Percentiles rank a stretch among this genome's conserved stretches.
phyloP scores from a whole-genome alignment of 2,797 vertebrate genomes.

The Lerista edwardsae region DNA sequence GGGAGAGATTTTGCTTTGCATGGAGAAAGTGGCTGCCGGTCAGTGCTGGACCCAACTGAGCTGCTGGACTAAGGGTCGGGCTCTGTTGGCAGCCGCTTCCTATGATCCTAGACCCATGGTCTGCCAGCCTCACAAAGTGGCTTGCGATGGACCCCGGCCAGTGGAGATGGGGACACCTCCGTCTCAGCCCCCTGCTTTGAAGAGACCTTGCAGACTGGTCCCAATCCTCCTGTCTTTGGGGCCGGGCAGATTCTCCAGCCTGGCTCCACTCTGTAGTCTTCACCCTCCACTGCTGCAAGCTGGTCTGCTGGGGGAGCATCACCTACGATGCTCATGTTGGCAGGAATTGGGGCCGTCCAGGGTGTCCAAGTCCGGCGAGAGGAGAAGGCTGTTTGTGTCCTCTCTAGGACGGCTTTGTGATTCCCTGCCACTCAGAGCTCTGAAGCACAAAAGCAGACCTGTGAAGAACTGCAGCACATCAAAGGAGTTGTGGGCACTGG shows the following conservation, averaged over 20 bases:
- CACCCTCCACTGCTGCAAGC: background rate
- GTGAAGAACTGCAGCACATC: background rate
- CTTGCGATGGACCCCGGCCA: no score
- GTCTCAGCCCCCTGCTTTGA: background rate
- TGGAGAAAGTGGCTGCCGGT: no score
- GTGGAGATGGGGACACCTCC: background rate
- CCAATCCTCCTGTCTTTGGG: background rate
- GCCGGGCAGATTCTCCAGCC: background rate
- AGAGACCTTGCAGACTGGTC: no score
- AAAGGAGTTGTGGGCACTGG: no score
- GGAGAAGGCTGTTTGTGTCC: background rate
- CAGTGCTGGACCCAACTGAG: no score
- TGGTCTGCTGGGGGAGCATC: background rate
- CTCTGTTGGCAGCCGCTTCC: no score
- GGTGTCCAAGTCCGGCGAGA: background rate
- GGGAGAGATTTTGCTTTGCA: no score
- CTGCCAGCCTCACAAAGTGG: background rate
- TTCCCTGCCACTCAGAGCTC: background rate
- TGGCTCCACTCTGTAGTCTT: background rate
- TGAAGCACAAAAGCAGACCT: background rate
- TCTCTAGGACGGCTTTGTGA: background rate
- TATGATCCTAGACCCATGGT: conserved; percentile 4
- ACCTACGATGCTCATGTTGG: background rate
- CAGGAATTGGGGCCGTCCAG: background rate
- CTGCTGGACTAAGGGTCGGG: no score